A percentile compares a stretch with the other conserved stretches of the same genome.
Conservation (phyloP, 2,797 vertebrate genomes). For the Spinibarbus caldwelli region DNA sequence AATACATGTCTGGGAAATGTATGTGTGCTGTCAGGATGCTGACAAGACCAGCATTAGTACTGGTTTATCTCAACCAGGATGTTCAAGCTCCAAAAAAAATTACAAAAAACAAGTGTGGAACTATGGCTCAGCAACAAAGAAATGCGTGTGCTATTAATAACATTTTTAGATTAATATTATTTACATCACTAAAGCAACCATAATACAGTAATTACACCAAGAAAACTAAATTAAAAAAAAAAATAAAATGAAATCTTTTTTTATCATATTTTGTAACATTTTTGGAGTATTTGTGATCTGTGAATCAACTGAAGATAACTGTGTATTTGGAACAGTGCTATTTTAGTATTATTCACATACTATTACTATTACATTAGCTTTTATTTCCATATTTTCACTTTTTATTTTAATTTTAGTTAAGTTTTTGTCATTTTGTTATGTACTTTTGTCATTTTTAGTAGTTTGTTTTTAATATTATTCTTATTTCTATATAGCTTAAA, state of each 20-base stretch:
- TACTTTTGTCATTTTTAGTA: no score
- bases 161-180: no score
- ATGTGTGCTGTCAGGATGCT: neutral
- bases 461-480: no score
- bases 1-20: neutral
- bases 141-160: no score
- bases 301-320: neutral
- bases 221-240: no score
- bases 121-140: neutral
- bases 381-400: neutral
- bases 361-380: neutral
- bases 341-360: neutral
- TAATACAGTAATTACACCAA: no score
- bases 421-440: no score
- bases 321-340: neutral
- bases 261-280: neutral
- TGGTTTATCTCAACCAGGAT: neutral
- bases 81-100: neutral
- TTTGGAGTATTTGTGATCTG: neutral
- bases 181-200: neutral
- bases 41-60: neutral
- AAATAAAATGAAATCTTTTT: no score
- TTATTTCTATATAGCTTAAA: neutral
- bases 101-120: neutral
- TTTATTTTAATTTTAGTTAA: neutral